These are phyloP conservation scores for Taurulus bubalis DNA, from an alignment of 2,113 vertebrate genomes.

Conservation along the genomic window DNA sequence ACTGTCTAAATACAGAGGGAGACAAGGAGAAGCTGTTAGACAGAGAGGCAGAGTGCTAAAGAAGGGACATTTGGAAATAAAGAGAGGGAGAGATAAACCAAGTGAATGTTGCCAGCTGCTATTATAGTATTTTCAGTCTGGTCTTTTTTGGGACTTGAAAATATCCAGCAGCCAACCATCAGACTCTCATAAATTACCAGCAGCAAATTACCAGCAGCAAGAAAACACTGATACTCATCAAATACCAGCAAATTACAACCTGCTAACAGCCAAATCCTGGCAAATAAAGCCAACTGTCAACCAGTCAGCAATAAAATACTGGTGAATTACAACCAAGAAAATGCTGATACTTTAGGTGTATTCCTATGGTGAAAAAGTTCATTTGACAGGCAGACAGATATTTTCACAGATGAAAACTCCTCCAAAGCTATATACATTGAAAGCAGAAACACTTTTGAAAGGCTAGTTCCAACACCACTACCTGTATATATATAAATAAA, in stretches of 20 bases:
- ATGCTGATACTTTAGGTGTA: conserved; percentile 27
- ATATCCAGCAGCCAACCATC: conserved; percentile 47
- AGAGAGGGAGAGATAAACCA: conserved; percentile 30
- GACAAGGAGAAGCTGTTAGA: conserved; percentile 22
- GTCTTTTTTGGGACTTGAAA: conserved; percentile 48
- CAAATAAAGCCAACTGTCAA: conserved; percentile 58
- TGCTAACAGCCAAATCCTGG: conserved; percentile 41
- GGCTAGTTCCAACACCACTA: not conserved
- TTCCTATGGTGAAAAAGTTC: conserved; percentile 25
- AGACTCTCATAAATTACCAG: conserved; percentile 51
- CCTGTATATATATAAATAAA: not conserved
- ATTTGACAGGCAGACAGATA: conserved; percentile 39
- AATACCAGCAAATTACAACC: conserved; percentile 51
- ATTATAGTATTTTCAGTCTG: conserved; percentile 58
- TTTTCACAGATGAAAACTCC: conserved; percentile 12
- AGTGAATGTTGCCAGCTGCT: conserved; percentile 52
- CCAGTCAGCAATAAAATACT: conserved; percentile 41
- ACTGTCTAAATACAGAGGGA: conserved; percentile 49
- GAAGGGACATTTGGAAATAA: conserved; percentile 31
- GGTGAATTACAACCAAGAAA: conserved; percentile 37
- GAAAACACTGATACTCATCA: conserved; percentile 48
- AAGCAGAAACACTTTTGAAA: not conserved
- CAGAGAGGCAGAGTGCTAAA: conserved; percentile 30
- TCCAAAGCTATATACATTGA: not conserved
- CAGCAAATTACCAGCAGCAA: conserved; percentile 50